Percentiles rank a stretch among this genome's conserved stretches.
Conservation (phyloP, 2,113 vertebrate species). For the Mastomys natalensis region DNA sequence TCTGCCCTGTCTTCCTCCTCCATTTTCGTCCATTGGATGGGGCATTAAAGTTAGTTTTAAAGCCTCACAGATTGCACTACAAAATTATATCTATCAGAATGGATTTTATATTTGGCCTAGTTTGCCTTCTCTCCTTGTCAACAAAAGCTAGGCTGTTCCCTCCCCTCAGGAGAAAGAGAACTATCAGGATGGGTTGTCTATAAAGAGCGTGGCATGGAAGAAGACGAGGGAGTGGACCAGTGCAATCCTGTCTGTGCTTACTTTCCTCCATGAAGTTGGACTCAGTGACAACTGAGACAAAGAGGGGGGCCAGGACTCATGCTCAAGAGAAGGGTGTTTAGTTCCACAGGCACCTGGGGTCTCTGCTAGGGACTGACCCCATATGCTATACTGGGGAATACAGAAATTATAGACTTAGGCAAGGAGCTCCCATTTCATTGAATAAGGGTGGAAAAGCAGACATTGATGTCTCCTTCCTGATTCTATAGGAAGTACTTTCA, state of each 20-base stretch:
- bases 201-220: background rate
- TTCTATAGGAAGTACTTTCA: background rate
- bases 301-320: background rate
- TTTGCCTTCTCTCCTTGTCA: background rate
- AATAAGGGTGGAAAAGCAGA: background rate
- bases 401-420: background rate
- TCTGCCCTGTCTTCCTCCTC: background rate
- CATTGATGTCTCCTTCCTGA: background rate
- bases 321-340: background rate
- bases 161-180: background rate
- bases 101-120: background rate
- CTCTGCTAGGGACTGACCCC: background rate
- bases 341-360: background rate
- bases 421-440: background rate
- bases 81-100: background rate
- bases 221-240: background rate
- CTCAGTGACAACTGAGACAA: background rate
- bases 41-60: slow-evolving; percentile 48
- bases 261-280: background rate
- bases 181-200: background rate
- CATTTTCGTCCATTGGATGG: background rate
- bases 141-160: no score
- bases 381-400: background rate
- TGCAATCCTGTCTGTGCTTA: no score
- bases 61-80: background rate